These are phyloP conservation scores for Casuarius casuarius DNA, from an alignment of 2,113 vertebrate genomes.

Conservation along the genomic window DNA sequence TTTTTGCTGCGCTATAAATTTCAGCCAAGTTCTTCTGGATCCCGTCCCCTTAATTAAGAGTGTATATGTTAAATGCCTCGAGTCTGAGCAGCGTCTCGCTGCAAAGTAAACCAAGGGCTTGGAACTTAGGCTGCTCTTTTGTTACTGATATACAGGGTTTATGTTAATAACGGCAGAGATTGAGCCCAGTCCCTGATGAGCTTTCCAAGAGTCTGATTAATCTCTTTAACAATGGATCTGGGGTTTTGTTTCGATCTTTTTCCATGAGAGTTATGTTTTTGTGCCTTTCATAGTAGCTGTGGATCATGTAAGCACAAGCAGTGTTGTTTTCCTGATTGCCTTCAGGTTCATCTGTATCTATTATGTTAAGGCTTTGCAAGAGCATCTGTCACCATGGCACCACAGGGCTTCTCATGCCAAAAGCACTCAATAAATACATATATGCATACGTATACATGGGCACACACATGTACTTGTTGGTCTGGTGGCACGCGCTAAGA, in stretches of 20 bases:
- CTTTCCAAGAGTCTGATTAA: conserved; percentile 25
- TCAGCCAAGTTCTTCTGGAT: background rate
- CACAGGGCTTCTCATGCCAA: background rate
- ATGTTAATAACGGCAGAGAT: conserved; percentile 23
- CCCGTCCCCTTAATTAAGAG: background rate
- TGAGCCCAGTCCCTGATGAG: conserved; percentile 37
- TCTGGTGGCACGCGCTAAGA: background rate
- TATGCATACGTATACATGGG: background rate
- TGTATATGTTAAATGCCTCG: background rate
- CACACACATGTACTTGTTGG: background rate
- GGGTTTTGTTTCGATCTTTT: conserved; percentile 35
- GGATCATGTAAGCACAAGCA: background rate
- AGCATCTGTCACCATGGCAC: background rate
- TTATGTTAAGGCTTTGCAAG: conserved; percentile 12
- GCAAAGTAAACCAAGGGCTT: background rate
- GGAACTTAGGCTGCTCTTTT: background rate
- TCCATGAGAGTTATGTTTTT: background rate
- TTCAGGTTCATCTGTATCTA: background rate
- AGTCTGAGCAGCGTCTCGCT: background rate
- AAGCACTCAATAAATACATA: background rate
- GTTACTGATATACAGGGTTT: conserved; percentile 1
- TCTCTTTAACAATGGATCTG: conserved; percentile 29
- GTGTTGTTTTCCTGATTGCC: background rate
- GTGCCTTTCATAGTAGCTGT: background rate
- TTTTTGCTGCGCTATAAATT: background rate